Percentiles rank a stretch among this genome's conserved stretches.
These are phyloP conservation scores for Chromoteleia sp. DNA, from an alignment of 2,888 invertebrate species.

Conservation along the genomic window DNA sequence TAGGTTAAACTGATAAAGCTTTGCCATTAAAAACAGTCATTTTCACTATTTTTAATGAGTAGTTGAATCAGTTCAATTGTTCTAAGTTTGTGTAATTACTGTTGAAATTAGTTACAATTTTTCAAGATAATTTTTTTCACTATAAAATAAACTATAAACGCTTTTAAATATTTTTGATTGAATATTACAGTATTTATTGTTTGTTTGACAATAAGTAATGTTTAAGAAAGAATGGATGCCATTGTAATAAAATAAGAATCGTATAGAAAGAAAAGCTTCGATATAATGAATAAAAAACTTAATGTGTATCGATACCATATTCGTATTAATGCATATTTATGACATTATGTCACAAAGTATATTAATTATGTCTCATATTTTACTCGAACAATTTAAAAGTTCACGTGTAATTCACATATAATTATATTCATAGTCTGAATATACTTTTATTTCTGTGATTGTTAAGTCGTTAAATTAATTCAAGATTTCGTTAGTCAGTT, in stretches of 20 bases:
- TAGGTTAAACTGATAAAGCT: no score
- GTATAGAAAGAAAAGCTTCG: background rate
- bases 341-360: slow-evolving; percentile 43
- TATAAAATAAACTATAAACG: no score
- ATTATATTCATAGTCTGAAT: background rate
- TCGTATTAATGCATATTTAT: slow-evolving; percentile 26
- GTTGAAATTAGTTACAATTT: no score
- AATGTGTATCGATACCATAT: slow-evolving; percentile 29
- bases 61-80: no score
- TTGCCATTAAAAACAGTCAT: no score
- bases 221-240: background rate
- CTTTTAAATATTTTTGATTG: no score
- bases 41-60: no score
- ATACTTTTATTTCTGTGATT: background rate
- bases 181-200: no score
- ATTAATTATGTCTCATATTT: slow-evolving; percentile 34
- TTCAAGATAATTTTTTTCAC: no score
- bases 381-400: slow-evolving; percentile 8
- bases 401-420: background rate
- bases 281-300: slow-evolving; percentile 31
- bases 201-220: background rate
- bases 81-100: no score
- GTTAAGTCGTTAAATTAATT: no score
- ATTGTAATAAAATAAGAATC: slow-evolving; percentile 20
- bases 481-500: no score